These are phyloP conservation scores for Cryptocheilus praepositus DNA, from an alignment of 2,888 invertebrate species.

Conservation along the genomic window DNA sequence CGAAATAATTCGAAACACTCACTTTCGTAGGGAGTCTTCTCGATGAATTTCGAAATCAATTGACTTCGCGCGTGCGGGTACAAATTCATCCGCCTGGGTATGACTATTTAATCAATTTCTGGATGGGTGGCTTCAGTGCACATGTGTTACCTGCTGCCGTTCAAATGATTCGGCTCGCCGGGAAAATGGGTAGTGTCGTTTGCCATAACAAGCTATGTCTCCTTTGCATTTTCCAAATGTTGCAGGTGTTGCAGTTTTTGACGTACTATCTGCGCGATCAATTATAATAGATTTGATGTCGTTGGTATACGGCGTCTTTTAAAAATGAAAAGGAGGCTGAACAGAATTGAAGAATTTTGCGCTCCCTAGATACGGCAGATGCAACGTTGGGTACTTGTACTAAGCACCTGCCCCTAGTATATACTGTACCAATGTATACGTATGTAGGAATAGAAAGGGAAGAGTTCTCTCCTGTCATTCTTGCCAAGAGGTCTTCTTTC, in stretches of 20 bases:
- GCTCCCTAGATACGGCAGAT: slow-evolving; percentile 59
- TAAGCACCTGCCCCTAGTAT: slow-evolving; percentile 53
- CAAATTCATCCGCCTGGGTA: too few species aligned
- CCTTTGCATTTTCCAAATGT: too few species aligned
- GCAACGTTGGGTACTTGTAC: slow-evolving; percentile 39
- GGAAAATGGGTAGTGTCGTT: too few species aligned
- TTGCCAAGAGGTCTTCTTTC: background rate
- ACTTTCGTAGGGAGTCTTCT: background rate
- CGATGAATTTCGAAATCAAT: slow-evolving; percentile 1
- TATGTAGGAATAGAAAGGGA: background rate
- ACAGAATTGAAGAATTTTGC: slow-evolving; percentile 13
- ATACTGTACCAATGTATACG: slow-evolving; percentile 11
- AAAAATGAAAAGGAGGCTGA: slow-evolving; percentile 2
- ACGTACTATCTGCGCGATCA: background rate
- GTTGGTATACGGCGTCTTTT: too few species aligned
- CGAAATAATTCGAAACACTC: slow-evolving; percentile 62
- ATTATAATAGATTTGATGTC: too few species aligned
- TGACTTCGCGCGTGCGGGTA: background rate
- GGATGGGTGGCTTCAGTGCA: too few species aligned
- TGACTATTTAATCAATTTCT: too few species aligned
- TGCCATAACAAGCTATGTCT: too few species aligned
- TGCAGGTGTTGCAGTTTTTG: too few species aligned
- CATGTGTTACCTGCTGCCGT: too few species aligned
- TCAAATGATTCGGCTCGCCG: too few species aligned
- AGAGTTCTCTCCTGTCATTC: background rate